phyloP scores from a whole-genome alignment of 2,113 vertebrate genomes.

The Cinclus cinclus region DNA sequence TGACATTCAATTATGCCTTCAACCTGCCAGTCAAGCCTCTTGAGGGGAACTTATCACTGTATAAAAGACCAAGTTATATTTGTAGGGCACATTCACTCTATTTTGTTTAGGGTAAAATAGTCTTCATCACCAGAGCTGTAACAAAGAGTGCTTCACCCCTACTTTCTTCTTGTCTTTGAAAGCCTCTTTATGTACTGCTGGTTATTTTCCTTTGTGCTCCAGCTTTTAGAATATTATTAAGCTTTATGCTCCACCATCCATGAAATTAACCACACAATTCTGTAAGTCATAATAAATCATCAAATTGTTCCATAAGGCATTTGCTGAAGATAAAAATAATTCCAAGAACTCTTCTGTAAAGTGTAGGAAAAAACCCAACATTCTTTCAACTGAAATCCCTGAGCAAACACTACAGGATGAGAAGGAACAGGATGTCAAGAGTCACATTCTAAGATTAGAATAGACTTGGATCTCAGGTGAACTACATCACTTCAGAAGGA shows the following conservation, averaged over 20 bases:
- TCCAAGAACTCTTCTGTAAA: neutral
- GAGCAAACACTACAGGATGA: conserved; percentile 16
- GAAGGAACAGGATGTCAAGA: conserved; percentile 27
- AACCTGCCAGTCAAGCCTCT: neutral
- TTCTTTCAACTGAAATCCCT: neutral
- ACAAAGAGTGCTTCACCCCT: neutral
- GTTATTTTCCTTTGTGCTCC: conserved; percentile 3
- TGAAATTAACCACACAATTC: conserved; percentile 46
- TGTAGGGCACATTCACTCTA: neutral
- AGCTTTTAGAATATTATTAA: conserved; percentile 1
- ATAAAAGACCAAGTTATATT: neutral
- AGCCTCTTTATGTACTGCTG: neutral
- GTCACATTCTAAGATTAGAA: neutral
- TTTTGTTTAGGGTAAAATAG: conserved; percentile 18
- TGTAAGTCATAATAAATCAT: conserved; percentile 34
- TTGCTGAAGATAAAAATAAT: conserved; percentile 31
- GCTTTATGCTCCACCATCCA: conserved; percentile 30
- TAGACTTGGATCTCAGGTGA: neutral
- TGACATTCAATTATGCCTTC: neutral
- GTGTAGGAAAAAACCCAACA: neutral
- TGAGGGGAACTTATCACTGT: neutral
- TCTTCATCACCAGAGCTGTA: neutral
- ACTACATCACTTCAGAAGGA: neutral
- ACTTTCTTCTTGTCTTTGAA: neutral
- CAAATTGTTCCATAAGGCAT: neutral